Base-by-base conservation (phyloP, 53 echinoderm and acorn worm species). In the Arbacia lixula region DNA sequence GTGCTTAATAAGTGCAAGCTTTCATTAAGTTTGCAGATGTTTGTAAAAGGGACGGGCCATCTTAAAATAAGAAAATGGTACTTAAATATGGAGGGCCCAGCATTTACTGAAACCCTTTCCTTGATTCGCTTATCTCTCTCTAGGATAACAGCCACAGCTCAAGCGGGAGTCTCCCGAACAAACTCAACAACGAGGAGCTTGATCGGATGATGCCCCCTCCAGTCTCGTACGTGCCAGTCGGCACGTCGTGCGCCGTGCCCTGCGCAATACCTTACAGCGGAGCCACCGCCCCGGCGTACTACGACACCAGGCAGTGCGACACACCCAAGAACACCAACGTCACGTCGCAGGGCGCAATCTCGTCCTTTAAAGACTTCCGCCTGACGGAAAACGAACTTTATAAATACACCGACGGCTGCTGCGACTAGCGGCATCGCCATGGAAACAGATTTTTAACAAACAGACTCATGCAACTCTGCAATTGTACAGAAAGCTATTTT, bases 161-260 rank as follows among this genome's bases (percentile, higher is more conserved):
- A 12, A 88, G 87, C n/a, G 95, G 86, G 54, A 95, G 88, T 53
- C 83, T 86, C 5, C 68, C 72, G 26, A 84, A 81, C 71, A 95
- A 91, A 60, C 78, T 95, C 0, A 95, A 93, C 82, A 95, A 95
- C 32, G 95, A 90, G 5, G 95, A 93, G 76, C 62, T 76, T 3
- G 95, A 93, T 9, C 72, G 85, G 72, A 91, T 91, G 87, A 68
- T 94, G 36, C 73, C 91, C 14, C 57, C 86, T 20, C 63, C 77
- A 6, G 55, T 65, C 11, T 2, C 46, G 41, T 73, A 8, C n/a
- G 43, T 26, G 22, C 26, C 69, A 68, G 11, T 68, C 25, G n/a
- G n/a, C n/a, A 41, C 27, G 1, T 41, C 69, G 14, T 68, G 69
- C 20, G 41, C 40, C 8, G 43, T 68, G 16, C 69, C 69, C 14